Evolutionary conservation across 2,113 vertebrate genomes (phyloP).

Genomic region (Callocephalon fimbriatum): DNA sequence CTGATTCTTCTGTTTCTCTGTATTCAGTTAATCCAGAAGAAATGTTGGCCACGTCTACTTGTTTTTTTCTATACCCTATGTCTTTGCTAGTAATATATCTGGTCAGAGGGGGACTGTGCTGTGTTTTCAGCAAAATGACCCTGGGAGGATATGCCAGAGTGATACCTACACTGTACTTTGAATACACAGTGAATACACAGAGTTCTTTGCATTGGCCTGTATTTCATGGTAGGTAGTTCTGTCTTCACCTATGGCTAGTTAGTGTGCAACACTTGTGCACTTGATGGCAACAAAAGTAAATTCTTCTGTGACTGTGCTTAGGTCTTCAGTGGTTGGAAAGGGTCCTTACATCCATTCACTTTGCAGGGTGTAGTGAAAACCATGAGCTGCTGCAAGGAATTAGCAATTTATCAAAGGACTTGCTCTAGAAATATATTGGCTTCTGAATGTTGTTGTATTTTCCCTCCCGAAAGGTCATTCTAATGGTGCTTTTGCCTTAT

Average conservation of each 20-base stretch:
- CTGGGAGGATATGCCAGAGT: not conserved
- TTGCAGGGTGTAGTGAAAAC: not conserved
- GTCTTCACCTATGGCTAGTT: not conserved
- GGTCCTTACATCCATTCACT: not conserved
- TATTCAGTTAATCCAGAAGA: not conserved
- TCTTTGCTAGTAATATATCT: not conserved
- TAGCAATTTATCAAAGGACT: not conserved
- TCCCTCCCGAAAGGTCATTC: not conserved
- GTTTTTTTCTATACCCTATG: not conserved
- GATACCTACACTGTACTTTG: not conserved
- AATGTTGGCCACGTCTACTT: not conserved
- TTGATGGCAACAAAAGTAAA: not conserved
- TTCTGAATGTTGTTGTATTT: not conserved
- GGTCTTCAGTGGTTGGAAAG: not conserved
- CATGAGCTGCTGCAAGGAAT: not conserved
- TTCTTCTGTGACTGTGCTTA: not conserved
- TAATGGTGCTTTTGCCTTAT: not conserved
- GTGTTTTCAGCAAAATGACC: not conserved
- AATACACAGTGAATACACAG: not conserved
- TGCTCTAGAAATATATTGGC: not conserved
- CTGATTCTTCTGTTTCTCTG: not conserved
- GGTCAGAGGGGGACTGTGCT: not conserved
- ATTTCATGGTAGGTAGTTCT: not conserved
- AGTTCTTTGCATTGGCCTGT: not conserved
- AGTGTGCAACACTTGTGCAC: not conserved